phyloP scores from a whole-genome alignment of 2,888 invertebrate species.

The Gibbula magus region DNA sequence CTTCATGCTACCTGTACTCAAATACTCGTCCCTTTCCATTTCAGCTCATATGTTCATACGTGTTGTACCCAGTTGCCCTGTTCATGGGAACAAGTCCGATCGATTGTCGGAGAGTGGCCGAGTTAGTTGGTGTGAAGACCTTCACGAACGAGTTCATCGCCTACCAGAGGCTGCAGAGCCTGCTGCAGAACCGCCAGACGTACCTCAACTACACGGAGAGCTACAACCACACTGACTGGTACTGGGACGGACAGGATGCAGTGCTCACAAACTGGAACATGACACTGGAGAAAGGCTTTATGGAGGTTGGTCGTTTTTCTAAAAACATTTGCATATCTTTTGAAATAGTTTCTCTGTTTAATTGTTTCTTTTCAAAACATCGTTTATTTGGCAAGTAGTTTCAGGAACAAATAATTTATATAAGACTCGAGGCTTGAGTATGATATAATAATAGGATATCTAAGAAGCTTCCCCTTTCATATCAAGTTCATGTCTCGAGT shows the following conservation, averaged over 20 bases:
- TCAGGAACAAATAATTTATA: no score
- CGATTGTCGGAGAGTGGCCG: conserved; percentile 86
- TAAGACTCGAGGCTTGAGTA: no score
- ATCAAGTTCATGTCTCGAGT: no score
- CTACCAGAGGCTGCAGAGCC: conserved; percentile 78
- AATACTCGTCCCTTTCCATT: not conserved
- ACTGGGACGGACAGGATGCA: conserved; percentile 31
- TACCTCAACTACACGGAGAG: conserved; percentile 34
- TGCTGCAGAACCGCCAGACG: conserved; percentile 31
- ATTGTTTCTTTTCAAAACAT: no score
- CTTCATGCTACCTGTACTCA: no score
- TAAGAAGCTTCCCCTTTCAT: no score
- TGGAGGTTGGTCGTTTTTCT: conserved; percentile 30
- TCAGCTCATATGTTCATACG: conserved; percentile 83
- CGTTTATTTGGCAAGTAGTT: no score
- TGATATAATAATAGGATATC: no score
- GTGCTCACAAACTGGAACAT: conserved; percentile 23
- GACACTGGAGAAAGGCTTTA: conserved; percentile 38
- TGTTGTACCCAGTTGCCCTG: conserved; percentile 92
- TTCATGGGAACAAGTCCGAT: conserved; percentile 83
- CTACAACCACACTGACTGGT: conserved; percentile 24
- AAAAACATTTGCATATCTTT: not conserved
- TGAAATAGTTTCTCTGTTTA: no score
- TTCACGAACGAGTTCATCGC: conserved; percentile 95
- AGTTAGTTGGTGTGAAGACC: conserved; percentile 90